Evolutionary conservation across 1,140 invertebrate species (phyloP), one percentile per base, ranked within the genome.

Genomic region (Chlorops oryzae): DNA sequence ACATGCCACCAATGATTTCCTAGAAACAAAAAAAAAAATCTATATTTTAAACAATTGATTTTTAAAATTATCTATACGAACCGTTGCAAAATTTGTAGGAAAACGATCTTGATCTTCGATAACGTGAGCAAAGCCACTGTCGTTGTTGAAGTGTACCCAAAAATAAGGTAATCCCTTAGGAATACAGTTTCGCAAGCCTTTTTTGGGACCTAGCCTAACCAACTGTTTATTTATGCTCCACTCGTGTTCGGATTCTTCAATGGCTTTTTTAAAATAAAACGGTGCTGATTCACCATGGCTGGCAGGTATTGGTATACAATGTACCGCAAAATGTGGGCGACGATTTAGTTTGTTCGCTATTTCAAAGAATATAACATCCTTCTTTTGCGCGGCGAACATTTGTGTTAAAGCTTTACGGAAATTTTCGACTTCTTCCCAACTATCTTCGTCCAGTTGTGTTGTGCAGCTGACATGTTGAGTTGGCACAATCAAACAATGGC

Each of bases 261-360:
- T 83, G 1, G 93, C 94, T 84, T 98, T 98, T 81, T 96, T 96
- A 65, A 98, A 98, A 76, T 96, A 98, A 54, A 98, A 95, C 2
- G 92, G 90, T 10, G 90, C 90, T 57, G 97, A 59, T 48, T 72
- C 70, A 5, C 57, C 61, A n/a, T 57, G 42, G 10, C 37, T 39
- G 10, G 50, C 41, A 1, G 94, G 90, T 23, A 98, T 77, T 75
- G 96, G 92, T 18, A 98, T 77, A 77, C 93, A 97, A 59, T 97
- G 86, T 17, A 97, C 76, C 38, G 79, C 77, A 80, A 95, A 86
- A 70, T 98, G 95, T 5, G 90, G 88, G 60, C 82, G 83, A 61
- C 78, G 78, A 50, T 86, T 78, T 17, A 92, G 74, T 63, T 80
- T 79, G 55, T 82, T 82, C 20, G 86, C 88, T 13, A 84, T 86